Percentiles rank a stretch among this genome's conserved stretches.
These are phyloP conservation scores for Lepus oiostolus DNA, from an alignment of 2,797 vertebrate species.

Conservation along the genomic window DNA sequence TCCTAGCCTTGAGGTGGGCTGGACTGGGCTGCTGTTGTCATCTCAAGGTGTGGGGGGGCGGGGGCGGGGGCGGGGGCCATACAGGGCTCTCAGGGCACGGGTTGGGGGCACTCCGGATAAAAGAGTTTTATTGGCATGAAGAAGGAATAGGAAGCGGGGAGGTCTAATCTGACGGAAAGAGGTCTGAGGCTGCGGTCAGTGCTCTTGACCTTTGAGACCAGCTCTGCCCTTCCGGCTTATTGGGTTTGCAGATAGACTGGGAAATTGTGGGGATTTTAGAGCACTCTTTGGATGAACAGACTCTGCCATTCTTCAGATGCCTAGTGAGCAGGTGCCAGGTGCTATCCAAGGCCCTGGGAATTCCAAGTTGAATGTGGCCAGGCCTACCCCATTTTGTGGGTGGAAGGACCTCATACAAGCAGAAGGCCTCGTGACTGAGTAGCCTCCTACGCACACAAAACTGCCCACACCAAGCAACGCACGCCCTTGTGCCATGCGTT, in stretches of 20 bases:
- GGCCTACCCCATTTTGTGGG: neutral
- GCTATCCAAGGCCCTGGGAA: neutral
- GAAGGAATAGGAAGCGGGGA: neutral
- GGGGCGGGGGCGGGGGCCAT: neutral
- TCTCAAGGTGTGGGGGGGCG: neutral
- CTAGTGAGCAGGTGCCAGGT: neutral
- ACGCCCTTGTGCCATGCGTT: fast-evolving
- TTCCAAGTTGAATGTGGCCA: neutral
- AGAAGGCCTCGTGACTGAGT: neutral
- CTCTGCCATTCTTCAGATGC: neutral
- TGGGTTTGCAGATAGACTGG: neutral
- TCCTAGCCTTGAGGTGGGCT: neutral
- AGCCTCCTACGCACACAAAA: neutral
- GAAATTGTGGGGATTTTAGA: neutral
- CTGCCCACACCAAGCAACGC: fast-evolving
- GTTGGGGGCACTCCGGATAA: neutral
- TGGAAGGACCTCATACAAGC: neutral
- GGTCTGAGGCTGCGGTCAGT: neutral
- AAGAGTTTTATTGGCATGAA: neutral
- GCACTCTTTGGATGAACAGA: neutral
- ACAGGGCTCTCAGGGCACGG: neutral
- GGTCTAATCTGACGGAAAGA: neutral
- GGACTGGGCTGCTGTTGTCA: neutral
- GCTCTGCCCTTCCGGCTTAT: neutral
- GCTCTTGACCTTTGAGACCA: neutral